Evolutionary conservation across 2,888 invertebrate species (phyloP).

Genomic region (Colletes collaris): DNA sequence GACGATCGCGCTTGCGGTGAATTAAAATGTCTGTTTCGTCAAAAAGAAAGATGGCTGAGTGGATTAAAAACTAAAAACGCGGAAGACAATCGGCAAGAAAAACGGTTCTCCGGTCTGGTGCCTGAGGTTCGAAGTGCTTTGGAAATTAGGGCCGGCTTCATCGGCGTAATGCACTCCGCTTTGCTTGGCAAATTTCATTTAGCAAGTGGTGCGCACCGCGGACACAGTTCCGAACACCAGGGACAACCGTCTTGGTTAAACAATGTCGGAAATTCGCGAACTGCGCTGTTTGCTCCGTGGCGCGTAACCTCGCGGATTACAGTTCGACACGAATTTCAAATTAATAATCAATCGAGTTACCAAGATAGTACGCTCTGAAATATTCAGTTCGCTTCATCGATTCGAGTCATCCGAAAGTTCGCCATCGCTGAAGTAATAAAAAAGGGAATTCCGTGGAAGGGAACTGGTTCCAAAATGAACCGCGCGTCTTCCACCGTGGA

Average conservation of each 20-base stretch:
- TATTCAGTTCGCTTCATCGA: no score
- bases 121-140: background rate
- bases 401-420: no score
- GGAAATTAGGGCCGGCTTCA: constrained; percentile 3
- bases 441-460: no score
- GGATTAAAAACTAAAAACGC: constrained; percentile 5
- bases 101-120: background rate
- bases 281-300: no score
- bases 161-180: constrained; percentile 28
- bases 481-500: no score
- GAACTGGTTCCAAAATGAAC: no score
- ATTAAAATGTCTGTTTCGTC: background rate
- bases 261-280: background rate
- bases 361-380: no score
- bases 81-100: background rate
- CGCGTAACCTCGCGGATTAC: no score
- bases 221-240: background rate
- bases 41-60: background rate
- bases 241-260: background rate
- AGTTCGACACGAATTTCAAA: no score
- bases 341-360: no score
- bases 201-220: background rate
- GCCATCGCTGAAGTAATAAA: no score
- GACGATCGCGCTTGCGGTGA: no score
- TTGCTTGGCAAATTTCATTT: constrained; percentile 23